Conservation (phyloP, 2,797 vertebrate species). For the Syngnathus acus region DNA sequence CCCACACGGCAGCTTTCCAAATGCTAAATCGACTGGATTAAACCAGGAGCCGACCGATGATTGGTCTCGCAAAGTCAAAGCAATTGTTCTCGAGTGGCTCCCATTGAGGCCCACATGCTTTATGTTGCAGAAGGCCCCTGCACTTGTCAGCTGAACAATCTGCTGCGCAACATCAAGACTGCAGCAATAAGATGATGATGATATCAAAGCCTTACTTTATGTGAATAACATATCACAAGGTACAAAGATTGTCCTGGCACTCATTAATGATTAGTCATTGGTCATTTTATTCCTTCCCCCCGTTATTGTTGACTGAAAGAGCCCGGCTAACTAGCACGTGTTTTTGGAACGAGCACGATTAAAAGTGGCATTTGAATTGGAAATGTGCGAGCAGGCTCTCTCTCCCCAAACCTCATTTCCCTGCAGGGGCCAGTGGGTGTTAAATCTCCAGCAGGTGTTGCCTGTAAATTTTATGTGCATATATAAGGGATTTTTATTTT, state of each 20-base stretch:
- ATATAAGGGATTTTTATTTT: constrained; percentile 38
- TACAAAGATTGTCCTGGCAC: constrained; percentile 57
- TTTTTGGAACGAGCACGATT: constrained; percentile 46
- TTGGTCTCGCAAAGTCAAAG: constrained; percentile 5
- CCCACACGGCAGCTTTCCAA: neutral
- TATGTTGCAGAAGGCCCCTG: constrained; percentile 24
- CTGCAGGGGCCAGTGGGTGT: constrained; percentile 24
- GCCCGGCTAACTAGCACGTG: constrained; percentile 37
- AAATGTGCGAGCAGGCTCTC: constrained; percentile 40
- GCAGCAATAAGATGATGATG: constrained; percentile 51
- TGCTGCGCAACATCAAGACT: constrained; percentile 43
- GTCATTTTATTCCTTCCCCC: constrained; percentile 21
- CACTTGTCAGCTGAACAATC: constrained; percentile 33
- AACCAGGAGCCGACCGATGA: constrained; percentile 15
- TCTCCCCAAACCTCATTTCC: constrained; percentile 38
- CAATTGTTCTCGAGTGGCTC: constrained; percentile 19
- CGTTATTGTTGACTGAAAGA: constrained; percentile 60
- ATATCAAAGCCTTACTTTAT: constrained; percentile 60
- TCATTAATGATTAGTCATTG: constrained; percentile 58
- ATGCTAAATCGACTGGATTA: constrained; percentile 1
- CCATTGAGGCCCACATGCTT: constrained; percentile 30
- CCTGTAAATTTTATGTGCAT: constrained; percentile 41
- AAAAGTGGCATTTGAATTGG: constrained; percentile 47
- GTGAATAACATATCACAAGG: constrained; percentile 66
- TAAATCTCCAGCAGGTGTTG: constrained; percentile 56